phyloP scores from a whole-genome alignment of 2,797 vertebrate species.

The Anas bernieri region DNA sequence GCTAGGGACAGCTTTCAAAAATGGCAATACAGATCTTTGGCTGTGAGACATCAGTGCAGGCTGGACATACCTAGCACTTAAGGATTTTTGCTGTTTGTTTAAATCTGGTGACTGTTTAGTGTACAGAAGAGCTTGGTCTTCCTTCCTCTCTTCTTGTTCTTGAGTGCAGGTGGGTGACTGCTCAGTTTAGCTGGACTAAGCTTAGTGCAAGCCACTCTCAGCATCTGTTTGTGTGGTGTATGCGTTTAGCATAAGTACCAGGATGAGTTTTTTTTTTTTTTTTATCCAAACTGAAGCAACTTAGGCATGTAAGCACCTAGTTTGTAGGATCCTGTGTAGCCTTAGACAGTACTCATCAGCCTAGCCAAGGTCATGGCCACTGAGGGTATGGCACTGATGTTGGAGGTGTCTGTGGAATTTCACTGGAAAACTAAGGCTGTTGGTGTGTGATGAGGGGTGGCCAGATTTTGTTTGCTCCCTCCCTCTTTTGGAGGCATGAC shows the following conservation, averaged over 20 bases:
- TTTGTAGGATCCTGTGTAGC: background rate
- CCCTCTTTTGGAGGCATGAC: background rate
- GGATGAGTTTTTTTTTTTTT: background rate
- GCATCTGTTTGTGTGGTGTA: background rate
- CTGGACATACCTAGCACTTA: background rate
- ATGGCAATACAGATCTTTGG: background rate
- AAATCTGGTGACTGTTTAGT: background rate
- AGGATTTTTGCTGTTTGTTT: accelerated
- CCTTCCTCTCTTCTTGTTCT: background rate
- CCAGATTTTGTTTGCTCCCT: background rate
- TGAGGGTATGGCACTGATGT: background rate
- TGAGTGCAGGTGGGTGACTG: background rate
- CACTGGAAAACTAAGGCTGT: background rate
- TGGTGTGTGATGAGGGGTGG: background rate
- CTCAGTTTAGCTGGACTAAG: background rate
- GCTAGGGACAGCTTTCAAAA: background rate
- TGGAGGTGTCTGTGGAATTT: background rate
- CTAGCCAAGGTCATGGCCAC: background rate
- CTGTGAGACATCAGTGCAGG: background rate
- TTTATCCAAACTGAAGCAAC: background rate
- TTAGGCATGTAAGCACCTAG: accelerated
- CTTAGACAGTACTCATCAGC: background rate
- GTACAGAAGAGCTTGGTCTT: background rate
- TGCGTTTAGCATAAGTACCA: accelerated
- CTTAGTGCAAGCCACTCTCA: background rate